Base-by-base conservation (phyloP, 1,140 invertebrate genomes). In the Idris sp. region DNA sequence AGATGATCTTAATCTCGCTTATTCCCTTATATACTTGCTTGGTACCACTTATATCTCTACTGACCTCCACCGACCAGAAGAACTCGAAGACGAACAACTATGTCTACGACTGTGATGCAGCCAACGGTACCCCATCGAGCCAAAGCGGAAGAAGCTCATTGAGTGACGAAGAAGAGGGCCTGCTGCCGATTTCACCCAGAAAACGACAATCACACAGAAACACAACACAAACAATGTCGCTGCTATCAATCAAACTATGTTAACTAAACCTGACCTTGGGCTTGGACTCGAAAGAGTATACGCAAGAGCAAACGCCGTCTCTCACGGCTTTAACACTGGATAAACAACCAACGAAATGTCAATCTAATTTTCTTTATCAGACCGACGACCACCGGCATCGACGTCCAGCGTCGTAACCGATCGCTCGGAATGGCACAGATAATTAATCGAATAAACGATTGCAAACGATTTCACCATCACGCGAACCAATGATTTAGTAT, bases 371-470 rank as follows among this genome's bases (percentile, higher is more conserved):
- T 74, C 56, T 58, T 64, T 22, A 41, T 75, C 61, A n/a, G 18
- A 15, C 11, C 64, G 44, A 64, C 44, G 74, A 76, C 56, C 74
- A 76, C 68, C 67, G 54, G 74, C 48, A 64, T 76, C 62, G 68
- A 53, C 44, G 62, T 71, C 49, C 53, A 67, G 19, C 65, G 53
- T 22, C 72, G 46, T 61, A 76, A 62, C 51, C 75, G 78, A 71
- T 84, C 79, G 72, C 59, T 74, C 67, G 77, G 78, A 81, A 81
- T 67, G 77, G 61, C 78, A 78, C 76, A 62, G 73, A 77, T 81
- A 74, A 79, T 78, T 77, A 78, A 79, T 79, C 79, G 67, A 56
- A 81, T 75, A 38, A 71, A 43, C 36, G 62, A 41, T 41, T 43
- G 7, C 56, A 10, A 28, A 35, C 59, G 46, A 53, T 53, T 53